These are phyloP conservation scores for Helobdella robusta DNA, from an alignment of 2,888 invertebrate species.

Conservation along the genomic window DNA sequence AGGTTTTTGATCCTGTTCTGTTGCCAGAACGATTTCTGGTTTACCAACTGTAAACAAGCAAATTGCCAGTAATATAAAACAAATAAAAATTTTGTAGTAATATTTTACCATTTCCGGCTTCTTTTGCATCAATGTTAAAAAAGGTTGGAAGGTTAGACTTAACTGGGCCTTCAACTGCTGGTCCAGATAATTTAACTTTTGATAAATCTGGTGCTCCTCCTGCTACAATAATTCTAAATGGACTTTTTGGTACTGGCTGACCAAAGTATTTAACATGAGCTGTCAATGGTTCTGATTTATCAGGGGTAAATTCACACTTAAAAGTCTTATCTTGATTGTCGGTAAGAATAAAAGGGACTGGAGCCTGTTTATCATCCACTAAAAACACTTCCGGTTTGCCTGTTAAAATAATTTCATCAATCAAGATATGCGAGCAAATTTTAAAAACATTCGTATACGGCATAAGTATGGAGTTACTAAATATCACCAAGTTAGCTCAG, in stretches of 20 bases:
- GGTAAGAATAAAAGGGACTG: slow-evolving; percentile 37
- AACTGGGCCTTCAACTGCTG: slow-evolving; percentile 60
- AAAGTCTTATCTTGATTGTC: slow-evolving; percentile 17
- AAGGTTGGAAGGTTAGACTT: slow-evolving; percentile 64
- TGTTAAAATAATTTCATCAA: too few relatives aligned
- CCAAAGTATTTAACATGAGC: slow-evolving; percentile 53
- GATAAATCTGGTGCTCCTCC: slow-evolving; percentile 30
- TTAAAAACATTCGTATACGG: too few relatives aligned
- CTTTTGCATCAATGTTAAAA: slow-evolving; percentile 71
- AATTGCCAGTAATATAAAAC: too few relatives aligned
- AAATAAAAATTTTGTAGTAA: too few relatives aligned
- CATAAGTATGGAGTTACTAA: too few relatives aligned
- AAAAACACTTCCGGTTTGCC: slow-evolving; percentile 15
- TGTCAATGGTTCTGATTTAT: slow-evolving; percentile 14
- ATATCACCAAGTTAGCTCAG: too few relatives aligned
- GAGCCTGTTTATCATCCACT: neutral
- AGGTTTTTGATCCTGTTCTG: slow-evolving; percentile 63
- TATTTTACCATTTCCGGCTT: slow-evolving; percentile 64
- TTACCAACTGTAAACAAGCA: too few relatives aligned
- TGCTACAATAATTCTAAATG: slow-evolving; percentile 49
- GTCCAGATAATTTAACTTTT: slow-evolving; percentile 63
- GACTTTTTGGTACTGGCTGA: slow-evolving; percentile 25
- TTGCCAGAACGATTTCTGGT: slow-evolving; percentile 61
- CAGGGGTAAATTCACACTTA: slow-evolving; percentile 19
- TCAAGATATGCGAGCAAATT: too few relatives aligned